Conservation (phyloP, 2,113 vertebrate species). For the Cercopithecus mona region DNA sequence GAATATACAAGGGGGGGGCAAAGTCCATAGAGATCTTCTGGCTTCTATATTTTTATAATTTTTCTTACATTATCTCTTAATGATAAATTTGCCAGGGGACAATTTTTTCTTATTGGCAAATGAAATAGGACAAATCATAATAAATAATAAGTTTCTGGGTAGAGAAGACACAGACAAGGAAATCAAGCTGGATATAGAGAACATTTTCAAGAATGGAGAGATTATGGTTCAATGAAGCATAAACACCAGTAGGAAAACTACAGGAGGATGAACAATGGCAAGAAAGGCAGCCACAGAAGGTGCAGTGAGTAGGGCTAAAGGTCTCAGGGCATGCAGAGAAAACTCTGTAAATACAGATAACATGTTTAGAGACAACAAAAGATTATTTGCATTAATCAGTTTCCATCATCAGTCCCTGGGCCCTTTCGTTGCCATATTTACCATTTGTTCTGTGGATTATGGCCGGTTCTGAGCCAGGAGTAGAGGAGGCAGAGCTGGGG, state of each 20-base stretch:
- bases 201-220: not conserved
- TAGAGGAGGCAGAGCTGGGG: constrained; percentile 66
- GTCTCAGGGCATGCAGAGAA: not conserved
- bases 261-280: not conserved
- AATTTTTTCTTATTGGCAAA: not conserved
- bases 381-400: not conserved
- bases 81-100: not conserved
- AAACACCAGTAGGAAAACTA: not conserved
- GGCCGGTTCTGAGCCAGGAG: constrained; percentile 44
- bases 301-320: not conserved
- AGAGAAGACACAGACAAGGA: not conserved
- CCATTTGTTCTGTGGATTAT: not conserved
- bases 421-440: constrained; percentile 33
- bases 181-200: not conserved
- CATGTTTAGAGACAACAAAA: not conserved
- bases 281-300: not conserved
- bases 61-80: not conserved
- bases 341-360: not conserved
- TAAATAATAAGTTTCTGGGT: not conserved
- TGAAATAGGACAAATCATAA: not conserved
- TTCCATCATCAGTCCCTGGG: rapidly evolving
- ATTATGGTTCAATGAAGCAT: too few species aligned
- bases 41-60: too few species aligned
- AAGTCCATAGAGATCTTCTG: too few species aligned
- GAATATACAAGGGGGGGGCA: too few species aligned